Base-by-base conservation (phyloP, 92 coral and sea anemone species). In the Chrysogorgia sp. region DNA sequence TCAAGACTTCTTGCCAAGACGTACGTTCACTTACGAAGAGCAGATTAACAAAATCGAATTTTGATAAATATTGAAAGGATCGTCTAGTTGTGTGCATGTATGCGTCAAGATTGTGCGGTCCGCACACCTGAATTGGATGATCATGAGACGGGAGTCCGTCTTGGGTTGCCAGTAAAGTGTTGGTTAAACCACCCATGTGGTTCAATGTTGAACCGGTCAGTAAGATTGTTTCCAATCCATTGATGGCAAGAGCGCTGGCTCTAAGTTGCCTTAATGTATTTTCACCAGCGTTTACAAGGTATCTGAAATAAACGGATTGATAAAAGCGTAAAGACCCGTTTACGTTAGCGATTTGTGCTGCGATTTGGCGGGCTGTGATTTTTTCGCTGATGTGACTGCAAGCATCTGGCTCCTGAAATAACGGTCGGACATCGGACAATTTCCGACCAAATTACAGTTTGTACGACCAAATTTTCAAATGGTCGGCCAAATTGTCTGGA, bases 261-360 rank as follows among this genome's bases (percentile, higher is more conserved):
- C 77, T 84, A 43, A 92, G 83, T 31, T 92, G 84, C 70, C 99
- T 75, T 75, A 92, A 92, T 34, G 99, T 96, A 32, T 93, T 96
- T 75, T 96, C 99, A 23, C 99, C 99, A 64, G 97, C 86, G 76
- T 96, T 96, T 58, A 96, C 90, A 37, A 96, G 84, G 53, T 96
- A 96, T 63, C 99, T 96, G 57, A 17, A 17, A 7, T 47, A 47
- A 76, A 17, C 20, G 77, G 63, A 58, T 50, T 7, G 26, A 25
- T 13, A 61, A 22, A 61, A 10, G 26, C 0, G 29, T 25, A 35
- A 10, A 10, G 10, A 61, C 14, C 26, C 21, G 26, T 0, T 22
- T 61, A 5, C 34, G 6, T 4, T 8, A 25, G 32, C 6, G 8
- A 60, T 10, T 32, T 4, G 6, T 60, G 32, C 67, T 60, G 6